Evolutionary conservation across 2,797 vertebrate genomes (phyloP), one percentile per base, ranked within the genome.

Genomic region (Chloroceryle inda): DNA sequence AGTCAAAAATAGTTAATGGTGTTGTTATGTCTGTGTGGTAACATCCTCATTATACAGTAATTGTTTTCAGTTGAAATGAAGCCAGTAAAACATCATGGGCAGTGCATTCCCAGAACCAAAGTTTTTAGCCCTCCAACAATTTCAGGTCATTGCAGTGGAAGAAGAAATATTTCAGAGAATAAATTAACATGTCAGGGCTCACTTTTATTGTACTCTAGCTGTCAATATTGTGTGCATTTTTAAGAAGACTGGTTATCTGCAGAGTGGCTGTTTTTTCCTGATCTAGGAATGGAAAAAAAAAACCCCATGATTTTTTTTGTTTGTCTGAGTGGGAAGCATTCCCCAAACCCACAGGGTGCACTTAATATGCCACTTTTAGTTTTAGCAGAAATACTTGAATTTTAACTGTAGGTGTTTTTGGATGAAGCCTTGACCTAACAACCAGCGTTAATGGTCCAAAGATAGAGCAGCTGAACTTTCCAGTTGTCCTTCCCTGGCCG

Each of bases 301-400:
- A 40, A 40, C 23, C 3, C 27, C 0, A 47, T 21, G 1, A 7
- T 49, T 83, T 76, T 45, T 52, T 85, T 93, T 92, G 68, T 89
- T 96, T 80, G 83, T 88, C 92, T 74, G 66, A 92, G 82, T 95
- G 80, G 84, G 81, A 96, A 98, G 95, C 90, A 98, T 99, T 99
- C 98, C 95, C 94, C 95, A 98, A 98, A 98, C 97, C 98, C 98
- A 98, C 89, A 94, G 98, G 97, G 98, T 96, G 81, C 91, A 98
- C 96, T 99, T 98, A 98, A 98, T 98, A 97, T 98, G 98, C 98
- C 97, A 97, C 97, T 98, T 98, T 98, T 97, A 97, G 97, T 98
- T 98, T 95, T 84, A 97, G 96, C 96, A 98, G 97, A 98, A 98
- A 97, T 98, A 93, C 97, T 98, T 92, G 85, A 91, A 97, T 98